Evolutionary conservation across 1,140 invertebrate genomes (phyloP), one percentile per base, ranked within the genome.

Genomic region (Macrocentrus cingulum): DNA sequence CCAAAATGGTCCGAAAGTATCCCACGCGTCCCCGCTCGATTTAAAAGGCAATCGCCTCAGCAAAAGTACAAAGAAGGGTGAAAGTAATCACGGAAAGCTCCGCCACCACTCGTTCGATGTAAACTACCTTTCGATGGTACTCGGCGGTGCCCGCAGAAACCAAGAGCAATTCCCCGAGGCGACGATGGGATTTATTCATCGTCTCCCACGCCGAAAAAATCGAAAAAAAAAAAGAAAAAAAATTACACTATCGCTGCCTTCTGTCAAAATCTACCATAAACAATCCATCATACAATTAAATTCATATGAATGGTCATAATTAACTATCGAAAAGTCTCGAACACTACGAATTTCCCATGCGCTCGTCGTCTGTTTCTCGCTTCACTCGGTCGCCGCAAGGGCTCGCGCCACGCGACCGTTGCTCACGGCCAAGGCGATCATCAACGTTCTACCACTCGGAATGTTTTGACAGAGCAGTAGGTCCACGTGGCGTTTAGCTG

Each of bases 391-490:
- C n/a, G n/a, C n/a, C n/a, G n/a, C n/a, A n/a, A n/a, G n/a, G n/a
- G n/a, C n/a, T n/a, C 46, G 16, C 39, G 44, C 13, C 48, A 56
- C 48, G 56, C 22, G 56, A 18, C 20, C 29, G 19, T 23, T 49
- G 58, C 51, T 37, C 23, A 48, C 44, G 37, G 42, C 20, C 22
- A 6, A 37, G 45, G 22, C 41, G 50, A 22, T 52, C 53, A 36
- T 18, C 44, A n/a, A n/a, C n/a, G 18, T 25, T 18, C 9, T 51
- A 41, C 42, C 39, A 50, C 49, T n/a, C 59, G 66, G 69, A 72
- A 72, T 77, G 72, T 76, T 77, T 77, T 77, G 75, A 77, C 75
- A 77, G 67, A 67, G 71, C 57, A 61, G 64, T 69, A 66, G 64
- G 39, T 64, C 64, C 76, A 71, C 76, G 76, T 78, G 76, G 67